Base-by-base conservation (phyloP, 2,113 vertebrate species). In the Corythornis cristatus region DNA sequence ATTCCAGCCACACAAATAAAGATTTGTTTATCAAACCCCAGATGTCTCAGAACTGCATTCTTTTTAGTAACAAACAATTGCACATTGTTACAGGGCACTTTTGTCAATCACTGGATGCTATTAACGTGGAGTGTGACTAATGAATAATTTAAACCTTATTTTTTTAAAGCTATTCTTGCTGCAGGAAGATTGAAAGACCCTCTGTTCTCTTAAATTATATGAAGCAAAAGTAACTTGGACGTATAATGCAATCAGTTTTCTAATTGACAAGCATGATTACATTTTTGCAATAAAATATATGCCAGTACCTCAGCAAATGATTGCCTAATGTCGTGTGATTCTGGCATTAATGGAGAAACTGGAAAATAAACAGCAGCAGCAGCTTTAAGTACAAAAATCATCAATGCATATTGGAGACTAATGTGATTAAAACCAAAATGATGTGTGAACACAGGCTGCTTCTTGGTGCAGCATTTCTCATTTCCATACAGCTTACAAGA, bases 341-440 rank as follows among this genome's bases (percentile, higher is more conserved):
- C 81, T 83, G 57, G 42, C 80, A 87, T 95, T 96, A 96, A 96
- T 95, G 65, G 95, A 96, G 83, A 92, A 96, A 93, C 70, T 93
- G 89, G 91, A 96, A 96, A 95, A 95, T 89, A 96, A 96, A 96
- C 91, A 95, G 33, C 65, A 87, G 72, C 48, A 88, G 76, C 40
- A 87, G 68, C 57, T 78, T 93, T 86, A 94, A 90, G 62, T 79
- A 80, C 25, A 88, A 95, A 96, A 95, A 37, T 33, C 68, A 84
- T 86, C 89, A 92, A 91, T 48, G 89, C 76, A 51, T 89, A 89
- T 96, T 95, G 66, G 72, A 96, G 86, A 89, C 73, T 94, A 87
- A 93, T 46, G 68, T 92, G 80, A 96, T 94, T 93, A 94, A 75
- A 80, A 85, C 25, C 29, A 79, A 90, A 29, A 48, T 15, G 72